A percentile compares a stretch with the other conserved stretches of the same genome.
Conservation (phyloP, 2,888 invertebrate genomes). For the Thymelicus acteon region DNA sequence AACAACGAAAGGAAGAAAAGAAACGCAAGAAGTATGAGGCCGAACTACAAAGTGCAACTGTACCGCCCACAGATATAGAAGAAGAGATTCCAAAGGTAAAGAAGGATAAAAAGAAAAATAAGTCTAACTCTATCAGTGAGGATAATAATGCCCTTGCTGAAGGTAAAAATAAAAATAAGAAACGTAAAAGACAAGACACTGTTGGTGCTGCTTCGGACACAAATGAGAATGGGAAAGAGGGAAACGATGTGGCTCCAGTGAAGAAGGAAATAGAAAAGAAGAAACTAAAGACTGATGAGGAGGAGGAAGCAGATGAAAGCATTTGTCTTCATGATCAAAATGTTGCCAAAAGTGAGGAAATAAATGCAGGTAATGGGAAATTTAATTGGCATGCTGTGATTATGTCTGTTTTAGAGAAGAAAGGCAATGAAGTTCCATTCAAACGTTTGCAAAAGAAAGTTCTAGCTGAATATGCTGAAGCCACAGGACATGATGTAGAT, state of each 20-base stretch:
- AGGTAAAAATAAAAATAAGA: constrained; percentile 68
- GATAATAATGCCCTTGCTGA: constrained; percentile 50
- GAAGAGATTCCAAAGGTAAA: constrained; percentile 57
- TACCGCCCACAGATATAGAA: constrained; percentile 54
- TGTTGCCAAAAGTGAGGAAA: constrained; percentile 72
- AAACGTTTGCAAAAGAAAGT: constrained; percentile 92
- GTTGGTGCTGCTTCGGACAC: constrained; percentile 57
- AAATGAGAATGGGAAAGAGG: constrained; percentile 49
- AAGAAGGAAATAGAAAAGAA: constrained; percentile 63
- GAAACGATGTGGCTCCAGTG: constrained; percentile 47
- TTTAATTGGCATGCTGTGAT: constrained; percentile 83
- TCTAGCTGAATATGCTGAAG: constrained; percentile 85
- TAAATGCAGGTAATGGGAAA: constrained; percentile 58
- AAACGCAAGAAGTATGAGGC: constrained; percentile 79
- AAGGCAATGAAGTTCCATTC: constrained; percentile 87
- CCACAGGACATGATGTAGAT: constrained; percentile 78
- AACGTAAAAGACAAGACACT: constrained; percentile 74
- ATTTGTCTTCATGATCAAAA: constrained; percentile 76
- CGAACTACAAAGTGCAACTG: constrained; percentile 70
- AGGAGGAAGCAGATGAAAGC: constrained; percentile 65
- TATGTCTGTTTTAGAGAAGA: constrained; percentile 76
- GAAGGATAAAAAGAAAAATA: constrained; percentile 76
- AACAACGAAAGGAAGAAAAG: constrained; percentile 78
- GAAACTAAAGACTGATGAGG: constrained; percentile 65
- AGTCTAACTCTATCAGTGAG: constrained; percentile 58